Evolutionary conservation across 2,113 vertebrate genomes (phyloP).

Genomic region (Pristiophorus japonicus): DNA sequence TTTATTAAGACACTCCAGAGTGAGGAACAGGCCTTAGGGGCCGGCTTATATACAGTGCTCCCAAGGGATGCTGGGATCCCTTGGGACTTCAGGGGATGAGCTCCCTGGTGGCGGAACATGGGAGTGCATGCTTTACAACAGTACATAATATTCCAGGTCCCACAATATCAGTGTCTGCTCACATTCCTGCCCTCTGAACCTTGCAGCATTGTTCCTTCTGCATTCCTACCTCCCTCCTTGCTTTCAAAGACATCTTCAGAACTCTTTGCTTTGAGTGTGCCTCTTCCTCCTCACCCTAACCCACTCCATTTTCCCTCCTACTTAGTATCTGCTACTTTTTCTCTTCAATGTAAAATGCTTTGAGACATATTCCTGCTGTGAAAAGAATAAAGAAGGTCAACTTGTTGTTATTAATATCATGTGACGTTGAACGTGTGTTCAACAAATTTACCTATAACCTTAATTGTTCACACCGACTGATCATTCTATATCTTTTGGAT

Average conservation of each 20-base stretch:
- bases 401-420: too few relatives aligned
- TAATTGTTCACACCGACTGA: not conserved
- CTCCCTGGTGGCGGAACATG: too few relatives aligned
- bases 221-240: not conserved
- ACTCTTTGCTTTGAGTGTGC: not conserved
- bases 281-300: not conserved
- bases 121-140: too few relatives aligned
- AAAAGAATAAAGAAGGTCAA: not conserved
- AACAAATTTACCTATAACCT: not conserved
- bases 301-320: not conserved
- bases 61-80: too few relatives aligned
- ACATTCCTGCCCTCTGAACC: not conserved
- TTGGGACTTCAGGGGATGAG: too few relatives aligned
- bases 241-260: not conserved
- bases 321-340: not conserved
- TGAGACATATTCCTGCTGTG: not conserved
- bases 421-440: too few relatives aligned
- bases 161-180: too few relatives aligned
- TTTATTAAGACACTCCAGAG: too few relatives aligned
- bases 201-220: not conserved
- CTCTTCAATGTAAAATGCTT: not conserved
- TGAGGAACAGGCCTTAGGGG: too few relatives aligned
- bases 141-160: too few relatives aligned
- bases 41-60: too few relatives aligned
- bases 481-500: not conserved